phyloP scores from a whole-genome alignment of 2,113 vertebrate species.

The Corythaixoides concolor region DNA sequence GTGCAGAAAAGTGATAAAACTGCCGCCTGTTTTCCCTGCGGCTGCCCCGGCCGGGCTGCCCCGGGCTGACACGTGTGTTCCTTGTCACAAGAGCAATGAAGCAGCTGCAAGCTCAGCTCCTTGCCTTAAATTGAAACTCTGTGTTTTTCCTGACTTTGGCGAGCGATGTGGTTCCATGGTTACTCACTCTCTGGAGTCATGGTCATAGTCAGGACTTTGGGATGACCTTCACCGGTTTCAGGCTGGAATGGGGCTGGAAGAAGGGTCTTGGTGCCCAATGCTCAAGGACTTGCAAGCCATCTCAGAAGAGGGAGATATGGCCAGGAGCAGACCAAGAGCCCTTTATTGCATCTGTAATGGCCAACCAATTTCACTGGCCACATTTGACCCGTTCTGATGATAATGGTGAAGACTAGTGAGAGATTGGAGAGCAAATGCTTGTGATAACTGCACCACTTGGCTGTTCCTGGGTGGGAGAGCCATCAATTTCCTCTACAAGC shows the following conservation, averaged over 20 bases:
- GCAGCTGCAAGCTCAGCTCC: background rate
- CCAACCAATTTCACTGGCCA: background rate
- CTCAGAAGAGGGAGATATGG: background rate
- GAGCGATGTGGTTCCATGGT: accelerated
- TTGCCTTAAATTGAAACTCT: background rate
- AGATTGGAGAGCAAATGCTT: background rate
- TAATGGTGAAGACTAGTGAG: background rate
- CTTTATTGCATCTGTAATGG: accelerated
- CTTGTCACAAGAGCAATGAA: constrained; percentile 38
- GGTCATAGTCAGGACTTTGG: background rate
- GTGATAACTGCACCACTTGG: background rate
- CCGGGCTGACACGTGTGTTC: background rate
- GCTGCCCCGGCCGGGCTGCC: background rate
- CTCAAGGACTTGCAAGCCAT: background rate
- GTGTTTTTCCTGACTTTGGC: background rate
- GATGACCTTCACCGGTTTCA: accelerated
- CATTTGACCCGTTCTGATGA: background rate
- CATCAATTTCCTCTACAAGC: background rate
- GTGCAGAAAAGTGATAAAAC: constrained; percentile 39
- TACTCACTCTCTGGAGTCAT: background rate
- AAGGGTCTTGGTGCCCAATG: background rate
- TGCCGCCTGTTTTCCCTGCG: background rate
- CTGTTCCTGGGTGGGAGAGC: background rate
- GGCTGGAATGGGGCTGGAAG: background rate
- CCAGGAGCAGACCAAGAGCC: background rate